phyloP scores from a whole-genome alignment of 2,888 invertebrate genomes.

The Orthosia gracilis region DNA sequence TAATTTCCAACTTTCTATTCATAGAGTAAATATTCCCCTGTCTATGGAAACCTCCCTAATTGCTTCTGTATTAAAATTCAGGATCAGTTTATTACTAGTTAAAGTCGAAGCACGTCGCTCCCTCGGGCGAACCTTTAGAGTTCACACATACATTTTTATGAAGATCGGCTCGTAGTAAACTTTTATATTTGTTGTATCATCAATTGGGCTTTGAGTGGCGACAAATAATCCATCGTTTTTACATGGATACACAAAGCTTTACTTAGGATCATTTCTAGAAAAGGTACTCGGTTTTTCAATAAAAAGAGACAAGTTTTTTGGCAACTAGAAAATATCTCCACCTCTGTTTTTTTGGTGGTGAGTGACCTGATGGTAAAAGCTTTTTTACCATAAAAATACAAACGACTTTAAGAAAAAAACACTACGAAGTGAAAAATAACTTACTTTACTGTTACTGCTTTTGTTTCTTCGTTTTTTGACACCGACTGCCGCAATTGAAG shows the following conservation, averaged over 20 bases:
- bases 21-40: conserved; percentile 19
- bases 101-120: conserved; percentile 32
- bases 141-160: conserved; percentile 38
- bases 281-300: not conserved
- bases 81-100: conserved; percentile 30
- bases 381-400: too few species aligned
- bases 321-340: not conserved
- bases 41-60: conserved; percentile 24
- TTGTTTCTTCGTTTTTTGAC: too few species aligned
- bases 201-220: not conserved
- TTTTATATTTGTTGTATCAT: conserved; percentile 20
- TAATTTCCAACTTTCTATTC: conserved; percentile 25
- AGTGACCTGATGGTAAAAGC: too few species aligned
- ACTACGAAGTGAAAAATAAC: too few species aligned
- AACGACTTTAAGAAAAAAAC: too few species aligned
- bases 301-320: not conserved
- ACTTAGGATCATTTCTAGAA: not conserved
- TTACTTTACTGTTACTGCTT: too few species aligned
- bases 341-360: too few species aligned
- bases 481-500: too few species aligned
- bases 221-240: conserved; percentile 8
- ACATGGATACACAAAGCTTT: not conserved
- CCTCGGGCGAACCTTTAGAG: conserved; percentile 18
- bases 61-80: conserved; percentile 45
- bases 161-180: conserved; percentile 4